A percentile compares a stretch with the other conserved stretches of the same genome.
These are phyloP conservation scores for Plestiodon gilberti DNA, from an alignment of 2,113 vertebrate genomes.

Conservation along the genomic window DNA sequence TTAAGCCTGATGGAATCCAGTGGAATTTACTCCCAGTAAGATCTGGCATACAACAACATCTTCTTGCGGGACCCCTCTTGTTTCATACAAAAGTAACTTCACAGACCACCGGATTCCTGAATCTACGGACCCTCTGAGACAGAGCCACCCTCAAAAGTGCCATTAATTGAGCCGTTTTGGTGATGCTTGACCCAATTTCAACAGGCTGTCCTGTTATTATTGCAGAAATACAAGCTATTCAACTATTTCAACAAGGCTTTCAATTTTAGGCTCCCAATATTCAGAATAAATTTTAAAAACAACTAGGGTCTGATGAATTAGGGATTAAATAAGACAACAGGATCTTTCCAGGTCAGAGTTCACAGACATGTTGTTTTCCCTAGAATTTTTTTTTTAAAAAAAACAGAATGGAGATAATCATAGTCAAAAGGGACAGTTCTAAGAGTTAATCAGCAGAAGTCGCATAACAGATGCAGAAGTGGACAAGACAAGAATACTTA, in stretches of 20 bases:
- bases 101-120: too few relatives aligned
- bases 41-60: too few relatives aligned
- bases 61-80: too few relatives aligned
- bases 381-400: slow-evolving; percentile 41
- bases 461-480: slow-evolving; percentile 55
- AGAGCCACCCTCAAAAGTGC: too few relatives aligned
- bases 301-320: neutral
- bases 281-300: neutral
- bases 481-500: slow-evolving; percentile 46
- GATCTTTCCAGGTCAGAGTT: slow-evolving; percentile 36
- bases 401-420: slow-evolving; percentile 61
- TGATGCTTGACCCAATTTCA: too few relatives aligned
- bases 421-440: slow-evolving; percentile 40
- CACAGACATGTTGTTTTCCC: slow-evolving; percentile 42
- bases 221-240: neutral
- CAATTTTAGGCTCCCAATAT: neutral
- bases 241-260: neutral
- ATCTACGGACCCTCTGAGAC: too few relatives aligned
- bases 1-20: too few relatives aligned
- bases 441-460: slow-evolving; percentile 62
- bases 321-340: slow-evolving; percentile 1
- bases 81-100: too few relatives aligned
- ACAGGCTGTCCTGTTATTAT: neutral
- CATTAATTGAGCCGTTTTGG: too few relatives aligned
- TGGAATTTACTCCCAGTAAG: too few relatives aligned